Base-by-base conservation (phyloP, 2,113 vertebrate genomes). In the Salvator merianae region DNA sequence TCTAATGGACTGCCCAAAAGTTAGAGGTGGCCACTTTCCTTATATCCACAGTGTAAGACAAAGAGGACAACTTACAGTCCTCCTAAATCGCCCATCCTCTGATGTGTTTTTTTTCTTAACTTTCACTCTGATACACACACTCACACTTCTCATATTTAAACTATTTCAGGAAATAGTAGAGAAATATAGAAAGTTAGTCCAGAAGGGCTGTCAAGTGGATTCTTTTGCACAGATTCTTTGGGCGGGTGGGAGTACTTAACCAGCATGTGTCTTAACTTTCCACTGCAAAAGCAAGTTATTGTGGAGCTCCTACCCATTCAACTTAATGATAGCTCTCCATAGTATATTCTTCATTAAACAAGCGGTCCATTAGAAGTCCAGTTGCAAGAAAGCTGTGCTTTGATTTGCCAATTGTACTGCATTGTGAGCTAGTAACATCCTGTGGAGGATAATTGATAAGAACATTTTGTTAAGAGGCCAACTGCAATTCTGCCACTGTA, bases 391-490 rank as follows among this genome's bases (percentile, higher is more conserved):
- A 71, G 50, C 55, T 66, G 68, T 76, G 12, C 1, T 88, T 88
- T 1, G 16, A 87, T 90, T 81, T 18, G 70, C 20, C n/a, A 1
- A 87, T 77, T 85, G 12, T 79, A 50, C 83, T 38, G 53, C n/a
- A 62, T 3, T 22, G 12, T 69, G 47, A 74, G 9, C 1, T 50
- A 77, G 47, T 20, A 77, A 53, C 1, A 26, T 62, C 43, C 22
- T 20, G 34, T 68, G 22, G 84, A 40, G 4, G 12, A 0, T 68
- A 62, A 16, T 40, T 13, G 85, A 47, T 47, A n/a, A 47, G 72
- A 77, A 82, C 55, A 4, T 5, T 73, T 80, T n/a, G n/a, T 88
- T 91, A 78, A 90, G 84, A 83, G 6, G 63, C 83, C 83, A 70
- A 5, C 0, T 36, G 7, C 12, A 50, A 0, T 47, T 26, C 38